These are phyloP conservation scores for Pelmatolapia mariae DNA, from an alignment of 2,113 vertebrate genomes.

Conservation along the genomic window DNA sequence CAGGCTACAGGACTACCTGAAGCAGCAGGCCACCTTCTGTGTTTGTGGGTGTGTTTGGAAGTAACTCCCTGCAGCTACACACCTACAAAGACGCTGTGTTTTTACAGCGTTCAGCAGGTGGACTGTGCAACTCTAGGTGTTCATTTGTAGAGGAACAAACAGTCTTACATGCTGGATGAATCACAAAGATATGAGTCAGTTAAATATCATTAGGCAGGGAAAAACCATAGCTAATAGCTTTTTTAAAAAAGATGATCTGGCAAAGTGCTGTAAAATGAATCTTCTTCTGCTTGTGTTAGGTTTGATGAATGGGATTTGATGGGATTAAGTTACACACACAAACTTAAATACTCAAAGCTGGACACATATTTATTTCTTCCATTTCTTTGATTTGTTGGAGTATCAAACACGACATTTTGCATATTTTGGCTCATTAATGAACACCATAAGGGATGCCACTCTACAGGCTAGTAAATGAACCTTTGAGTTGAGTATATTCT, in stretches of 20 bases:
- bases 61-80: neutral
- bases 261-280: neutral
- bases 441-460: neutral
- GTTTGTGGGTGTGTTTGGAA: neutral
- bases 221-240: neutral
- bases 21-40: constrained; percentile 29
- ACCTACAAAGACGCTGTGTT: neutral
- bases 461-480: neutral
- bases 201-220: neutral
- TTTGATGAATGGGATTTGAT: neutral
- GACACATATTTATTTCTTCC: neutral
- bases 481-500: neutral
- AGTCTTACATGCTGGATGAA: neutral
- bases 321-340: neutral
- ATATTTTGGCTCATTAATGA: neutral
- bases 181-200: neutral
- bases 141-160: neutral
- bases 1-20: constrained; percentile 20
- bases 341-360: neutral
- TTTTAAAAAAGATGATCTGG: fast-evolving
- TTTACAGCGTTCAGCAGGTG: neutral
- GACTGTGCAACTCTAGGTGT: neutral
- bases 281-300: neutral
- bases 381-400: neutral
- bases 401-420: neutral